Evolutionary conservation across 2,113 vertebrate genomes (phyloP), one percentile per base, ranked within the genome.

Genomic region (Caloenas nicobarica): DNA sequence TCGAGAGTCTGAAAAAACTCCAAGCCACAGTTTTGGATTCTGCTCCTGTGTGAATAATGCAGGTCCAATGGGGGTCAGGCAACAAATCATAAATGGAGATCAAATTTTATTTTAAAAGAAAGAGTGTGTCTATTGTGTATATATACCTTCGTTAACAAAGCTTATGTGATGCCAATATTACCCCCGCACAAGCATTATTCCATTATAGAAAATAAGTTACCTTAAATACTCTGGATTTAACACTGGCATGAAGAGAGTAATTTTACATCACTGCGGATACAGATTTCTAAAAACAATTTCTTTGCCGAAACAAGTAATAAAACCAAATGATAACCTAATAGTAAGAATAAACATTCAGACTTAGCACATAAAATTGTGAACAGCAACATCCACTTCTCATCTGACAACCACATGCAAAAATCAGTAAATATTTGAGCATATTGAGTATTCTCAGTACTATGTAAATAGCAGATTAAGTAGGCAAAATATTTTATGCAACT

Each of bases 381-480:
- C 40, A 51, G 29, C 36, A 73, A 62, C 61, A 50, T 46, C 36
- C 56, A 89, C 61, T 86, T 54, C 51, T 81, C 64, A 46, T 76
- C 65, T 87, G 81, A 79, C 56, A 89, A 42, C 15, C 38, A n/a
- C 54, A 86, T 10, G 46, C 50, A 81, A 91, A 96, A 90, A 61
- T 65, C 78, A 70, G 81, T 82, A 89, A 96, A 94, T 92, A 95
- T 93, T 94, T 93, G 70, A 96, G 77, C 58, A 72, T 36, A 56
- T 11, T 58, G 72, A 62, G 50, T 50, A 87, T 76, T 86, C 66
- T 80, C 58, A 66, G 73, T 58, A 78, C 80, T 72, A 79, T 79
- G 88, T 89, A 93, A 94, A 96, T 9, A 96, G 36, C 81, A 95
- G 70, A 92, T 56, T 72, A 91, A 92, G 77, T 22, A 95, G 91